Percentiles rank a stretch among this genome's conserved stretches.
phyloP scores from a whole-genome alignment of 2,888 invertebrate genomes.

The Drosophila siamana region DNA sequence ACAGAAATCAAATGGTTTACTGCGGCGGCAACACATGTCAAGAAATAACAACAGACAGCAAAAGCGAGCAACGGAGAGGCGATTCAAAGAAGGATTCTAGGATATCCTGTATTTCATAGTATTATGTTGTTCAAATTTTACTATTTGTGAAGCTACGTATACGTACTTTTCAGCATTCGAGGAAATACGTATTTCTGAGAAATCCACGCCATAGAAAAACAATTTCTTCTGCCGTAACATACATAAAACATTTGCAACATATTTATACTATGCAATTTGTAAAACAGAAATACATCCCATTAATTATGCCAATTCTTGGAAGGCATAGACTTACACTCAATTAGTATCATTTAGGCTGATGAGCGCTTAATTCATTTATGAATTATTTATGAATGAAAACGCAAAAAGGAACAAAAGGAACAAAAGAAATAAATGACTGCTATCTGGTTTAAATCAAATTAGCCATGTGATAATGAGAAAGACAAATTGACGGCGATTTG shows the following conservation, averaged over 20 bases:
- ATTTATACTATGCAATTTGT: background rate
- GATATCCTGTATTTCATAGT: slow-evolving; percentile 12
- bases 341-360: slow-evolving; percentile 2
- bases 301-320: background rate
- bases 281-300: background rate
- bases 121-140: background rate
- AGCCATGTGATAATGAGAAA: background rate
- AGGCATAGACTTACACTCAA: background rate
- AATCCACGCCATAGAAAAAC: background rate
- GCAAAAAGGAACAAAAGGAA: slow-evolving; percentile 1
- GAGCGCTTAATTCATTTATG: slow-evolving; percentile 4
- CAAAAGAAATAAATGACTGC: slow-evolving; percentile 4
- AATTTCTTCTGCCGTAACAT: background rate
- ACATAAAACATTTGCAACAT: background rate
- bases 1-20: slow-evolving; percentile 69
- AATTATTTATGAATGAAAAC: background rate
- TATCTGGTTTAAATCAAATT: slow-evolving; percentile 8
- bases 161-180: background rate
- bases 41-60: slow-evolving; percentile 52
- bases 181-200: background rate
- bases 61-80: slow-evolving; percentile 1
- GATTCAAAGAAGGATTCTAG: background rate
- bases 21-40: slow-evolving; percentile 66
- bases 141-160: background rate
- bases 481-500: background rate